Conservation (phyloP, 2,797 vertebrate species). For the Chaenodraco wilsoni region DNA sequence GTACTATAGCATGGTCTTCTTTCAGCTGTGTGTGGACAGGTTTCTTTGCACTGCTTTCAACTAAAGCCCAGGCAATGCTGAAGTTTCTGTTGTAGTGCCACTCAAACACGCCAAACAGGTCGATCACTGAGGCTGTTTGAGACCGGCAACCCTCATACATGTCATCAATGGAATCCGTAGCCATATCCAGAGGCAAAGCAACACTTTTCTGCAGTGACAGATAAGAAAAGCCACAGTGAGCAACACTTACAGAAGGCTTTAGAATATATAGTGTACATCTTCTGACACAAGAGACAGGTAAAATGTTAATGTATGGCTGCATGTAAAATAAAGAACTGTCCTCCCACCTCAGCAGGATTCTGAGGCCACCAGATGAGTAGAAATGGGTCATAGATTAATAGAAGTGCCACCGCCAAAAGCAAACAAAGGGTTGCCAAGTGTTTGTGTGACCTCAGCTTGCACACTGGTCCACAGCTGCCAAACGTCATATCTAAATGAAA, state of each 20-base stretch:
- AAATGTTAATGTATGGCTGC: neutral
- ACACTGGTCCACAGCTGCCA: neutral
- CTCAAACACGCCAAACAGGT: slow-evolving; percentile 50
- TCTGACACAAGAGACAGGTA: neutral
- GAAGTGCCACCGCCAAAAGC: slow-evolving; percentile 2
- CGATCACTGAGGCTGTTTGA: slow-evolving; percentile 16
- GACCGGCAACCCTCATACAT: slow-evolving; percentile 58
- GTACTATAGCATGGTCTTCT: slow-evolving; percentile 44
- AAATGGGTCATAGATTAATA: slow-evolving; percentile 45
- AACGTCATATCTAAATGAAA: slow-evolving; percentile 36
- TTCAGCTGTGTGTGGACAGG: slow-evolving; percentile 33
- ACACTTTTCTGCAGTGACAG: slow-evolving; percentile 25
- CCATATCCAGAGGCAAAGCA: slow-evolving; percentile 51
- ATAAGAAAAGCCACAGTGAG: neutral
- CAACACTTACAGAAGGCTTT: neutral
- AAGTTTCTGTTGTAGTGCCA: slow-evolving; percentile 42
- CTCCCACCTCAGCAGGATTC: slow-evolving; percentile 45
- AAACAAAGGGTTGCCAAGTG: slow-evolving; percentile 24
- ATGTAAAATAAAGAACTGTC: neutral
- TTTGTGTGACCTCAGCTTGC: slow-evolving; percentile 7
- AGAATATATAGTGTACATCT: neutral
- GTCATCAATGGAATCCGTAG: slow-evolving; percentile 58
- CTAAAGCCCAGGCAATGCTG: slow-evolving; percentile 39
- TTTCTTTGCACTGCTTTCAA: slow-evolving; percentile 28
- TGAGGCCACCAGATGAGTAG: slow-evolving; percentile 53